Percentiles rank a stretch among this genome's conserved stretches.
Conservation (phyloP, 2,888 invertebrate genomes). For the Tenthredo scrophulariae region DNA sequence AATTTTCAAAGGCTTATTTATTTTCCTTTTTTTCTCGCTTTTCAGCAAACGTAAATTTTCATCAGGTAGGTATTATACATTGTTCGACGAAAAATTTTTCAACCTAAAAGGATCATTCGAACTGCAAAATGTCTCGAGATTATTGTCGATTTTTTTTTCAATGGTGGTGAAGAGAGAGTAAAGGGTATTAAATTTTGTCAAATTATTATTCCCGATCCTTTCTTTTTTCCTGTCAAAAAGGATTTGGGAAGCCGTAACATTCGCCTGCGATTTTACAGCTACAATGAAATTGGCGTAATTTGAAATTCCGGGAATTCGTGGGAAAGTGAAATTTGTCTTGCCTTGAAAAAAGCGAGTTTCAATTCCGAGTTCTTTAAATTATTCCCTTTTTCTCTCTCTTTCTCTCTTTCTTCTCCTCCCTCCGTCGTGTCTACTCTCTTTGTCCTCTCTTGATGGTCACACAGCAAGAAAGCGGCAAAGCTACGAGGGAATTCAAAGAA, state of each 20-base stretch:
- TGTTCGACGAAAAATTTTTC: not conserved
- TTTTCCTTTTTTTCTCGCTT: conserved; percentile 23
- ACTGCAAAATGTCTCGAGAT: not conserved
- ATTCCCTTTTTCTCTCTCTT: conserved; percentile 14
- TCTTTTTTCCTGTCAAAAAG: not conserved
- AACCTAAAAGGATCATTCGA: not conserved
- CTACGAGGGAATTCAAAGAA: conserved; percentile 31
- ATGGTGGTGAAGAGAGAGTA: not conserved
- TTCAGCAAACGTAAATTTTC: not conserved
- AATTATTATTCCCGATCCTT: not conserved
- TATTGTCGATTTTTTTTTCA: not conserved
- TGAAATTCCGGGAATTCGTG: not conserved
- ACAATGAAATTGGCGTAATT: conserved; percentile 4
- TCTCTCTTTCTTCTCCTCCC: not conserved
- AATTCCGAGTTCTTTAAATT: conserved; percentile 10
- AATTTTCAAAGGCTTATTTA: conserved; percentile 34
- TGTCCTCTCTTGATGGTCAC: conserved; percentile 19
- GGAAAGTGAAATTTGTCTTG: conserved; percentile 2
- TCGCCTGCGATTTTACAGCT: not conserved
- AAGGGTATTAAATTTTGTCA: not conserved
- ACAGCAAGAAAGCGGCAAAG: not conserved
- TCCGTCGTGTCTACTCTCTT: not conserved
- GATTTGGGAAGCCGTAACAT: not conserved
- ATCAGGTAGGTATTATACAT: not conserved
- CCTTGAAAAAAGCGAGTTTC: not conserved